A percentile compares a stretch with the other conserved stretches of the same genome.
These are phyloP conservation scores for Kryptolebias ocellatus DNA, from an alignment of 2,797 vertebrate species.

Conservation along the genomic window DNA sequence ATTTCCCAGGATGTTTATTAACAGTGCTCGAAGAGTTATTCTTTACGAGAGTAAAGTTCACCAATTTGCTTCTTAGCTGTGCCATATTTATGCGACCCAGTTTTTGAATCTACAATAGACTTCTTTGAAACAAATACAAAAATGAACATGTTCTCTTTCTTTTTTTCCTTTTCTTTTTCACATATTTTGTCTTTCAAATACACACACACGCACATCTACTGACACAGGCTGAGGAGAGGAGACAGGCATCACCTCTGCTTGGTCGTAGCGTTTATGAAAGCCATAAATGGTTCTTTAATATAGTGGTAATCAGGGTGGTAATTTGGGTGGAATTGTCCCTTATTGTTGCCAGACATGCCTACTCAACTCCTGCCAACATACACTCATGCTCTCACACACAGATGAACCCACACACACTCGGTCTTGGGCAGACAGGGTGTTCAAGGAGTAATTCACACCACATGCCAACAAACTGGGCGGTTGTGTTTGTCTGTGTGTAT, in stretches of 20 bases:
- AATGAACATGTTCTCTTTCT: neutral
- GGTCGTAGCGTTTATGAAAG: constrained; percentile 81
- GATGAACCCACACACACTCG: constrained; percentile 48
- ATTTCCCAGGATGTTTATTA: no score
- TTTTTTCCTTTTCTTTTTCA: constrained; percentile 4
- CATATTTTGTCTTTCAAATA: constrained; percentile 19
- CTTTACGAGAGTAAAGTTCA: no score
- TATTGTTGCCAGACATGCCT: constrained; percentile 85
- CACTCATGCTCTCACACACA: constrained; percentile 48
- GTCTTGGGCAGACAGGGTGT: constrained; percentile 74
- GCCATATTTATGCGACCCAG: no score
- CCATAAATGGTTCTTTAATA: constrained; percentile 84
- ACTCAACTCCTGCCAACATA: constrained; percentile 71
- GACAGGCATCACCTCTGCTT: constrained; percentile 79
- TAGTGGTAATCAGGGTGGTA: constrained; percentile 84
- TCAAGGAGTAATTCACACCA: constrained; percentile 84
- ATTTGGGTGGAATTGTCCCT: constrained; percentile 84
- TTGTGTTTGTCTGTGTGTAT: constrained; percentile 66
- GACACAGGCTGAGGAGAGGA: constrained; percentile 65
- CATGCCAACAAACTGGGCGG: constrained; percentile 81
- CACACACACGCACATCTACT: constrained; percentile 35
- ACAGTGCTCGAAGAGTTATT: no score
- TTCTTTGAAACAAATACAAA: constrained; percentile 4
- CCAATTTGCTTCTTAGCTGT: no score
- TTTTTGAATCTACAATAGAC: constrained; percentile 17